Evolutionary conservation across 2,888 invertebrate species (phyloP).

Genomic region (Chaitophorus viminalis): DNA sequence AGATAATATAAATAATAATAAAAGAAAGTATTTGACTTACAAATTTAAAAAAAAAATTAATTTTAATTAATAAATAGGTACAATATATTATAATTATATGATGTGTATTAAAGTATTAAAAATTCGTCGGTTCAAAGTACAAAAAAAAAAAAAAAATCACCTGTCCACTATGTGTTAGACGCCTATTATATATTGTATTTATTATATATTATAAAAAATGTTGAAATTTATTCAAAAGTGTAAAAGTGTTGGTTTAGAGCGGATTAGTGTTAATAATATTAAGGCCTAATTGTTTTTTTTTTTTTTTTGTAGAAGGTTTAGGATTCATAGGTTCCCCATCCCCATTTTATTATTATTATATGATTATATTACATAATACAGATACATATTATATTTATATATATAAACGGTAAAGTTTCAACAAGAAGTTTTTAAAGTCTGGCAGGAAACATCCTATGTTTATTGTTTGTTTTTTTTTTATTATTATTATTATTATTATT

Average conservation of each 20-base stretch:
- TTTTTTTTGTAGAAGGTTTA: background rate
- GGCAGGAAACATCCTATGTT: constrained; percentile 33
- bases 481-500: constrained; percentile 37
- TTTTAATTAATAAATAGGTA: constrained; percentile 24
- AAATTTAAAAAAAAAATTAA: constrained; percentile 3
- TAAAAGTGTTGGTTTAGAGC: constrained; percentile 50
- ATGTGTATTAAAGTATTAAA: constrained; percentile 34
- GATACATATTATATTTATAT: constrained; percentile 22
- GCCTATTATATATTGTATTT: constrained; percentile 19
- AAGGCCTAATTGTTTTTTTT: constrained; percentile 28
- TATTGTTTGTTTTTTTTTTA: constrained; percentile 49
- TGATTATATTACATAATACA: constrained; percentile 17
- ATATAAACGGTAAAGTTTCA: constrained; percentile 36
- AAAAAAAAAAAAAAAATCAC: constrained; percentile 54
- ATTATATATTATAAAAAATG: constrained; percentile 38
- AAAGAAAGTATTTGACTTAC: background rate
- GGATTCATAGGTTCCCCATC: background rate
- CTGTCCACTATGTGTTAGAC: constrained; percentile 49
- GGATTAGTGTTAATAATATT: constrained; percentile 39
- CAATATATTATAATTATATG: constrained; percentile 18
- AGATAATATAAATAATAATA: constrained; percentile 2
- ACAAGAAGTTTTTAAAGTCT: constrained; percentile 25
- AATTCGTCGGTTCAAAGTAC: constrained; percentile 47
- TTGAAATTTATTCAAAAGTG: constrained; percentile 56
- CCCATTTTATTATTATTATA: constrained; percentile 28